Evolutionary conservation across 2,888 invertebrate species (phyloP).

Genomic region (Eudemis profundana): DNA sequence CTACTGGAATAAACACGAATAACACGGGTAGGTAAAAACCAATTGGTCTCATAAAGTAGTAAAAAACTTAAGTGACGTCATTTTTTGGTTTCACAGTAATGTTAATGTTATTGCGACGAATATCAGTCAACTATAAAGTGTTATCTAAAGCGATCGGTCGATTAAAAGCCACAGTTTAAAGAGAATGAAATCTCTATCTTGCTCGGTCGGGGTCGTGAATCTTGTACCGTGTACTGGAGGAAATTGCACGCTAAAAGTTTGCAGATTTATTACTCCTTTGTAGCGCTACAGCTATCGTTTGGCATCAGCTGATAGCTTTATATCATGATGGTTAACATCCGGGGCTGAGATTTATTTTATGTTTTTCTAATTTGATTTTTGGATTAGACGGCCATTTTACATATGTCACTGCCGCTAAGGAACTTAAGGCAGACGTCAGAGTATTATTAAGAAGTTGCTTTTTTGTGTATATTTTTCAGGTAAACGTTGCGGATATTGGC

Average conservation of each 20-base stretch:
- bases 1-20: too few species aligned
- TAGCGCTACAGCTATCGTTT: constrained; percentile 42
- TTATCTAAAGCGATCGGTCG: constrained; percentile 10
- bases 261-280: constrained; percentile 77
- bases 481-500: too few species aligned
- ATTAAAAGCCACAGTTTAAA: constrained; percentile 49
- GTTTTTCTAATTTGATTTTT: background rate
- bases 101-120: background rate
- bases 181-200: constrained; percentile 50
- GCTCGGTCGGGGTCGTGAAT: constrained; percentile 65
- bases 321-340: constrained; percentile 31
- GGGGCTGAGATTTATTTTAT: constrained; percentile 17
- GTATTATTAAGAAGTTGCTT: too few species aligned
- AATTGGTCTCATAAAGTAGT: too few species aligned
- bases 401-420: background rate
- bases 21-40: too few species aligned
- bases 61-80: background rate
- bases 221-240: constrained; percentile 75
- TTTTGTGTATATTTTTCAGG: too few species aligned
- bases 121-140: background rate
- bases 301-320: constrained; percentile 40
- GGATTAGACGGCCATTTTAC: background rate
- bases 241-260: constrained; percentile 82
- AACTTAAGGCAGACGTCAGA: too few species aligned
- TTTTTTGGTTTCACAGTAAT: background rate